phyloP scores from a whole-genome alignment of 2,888 invertebrate species.

The Lutraria lutraria region DNA sequence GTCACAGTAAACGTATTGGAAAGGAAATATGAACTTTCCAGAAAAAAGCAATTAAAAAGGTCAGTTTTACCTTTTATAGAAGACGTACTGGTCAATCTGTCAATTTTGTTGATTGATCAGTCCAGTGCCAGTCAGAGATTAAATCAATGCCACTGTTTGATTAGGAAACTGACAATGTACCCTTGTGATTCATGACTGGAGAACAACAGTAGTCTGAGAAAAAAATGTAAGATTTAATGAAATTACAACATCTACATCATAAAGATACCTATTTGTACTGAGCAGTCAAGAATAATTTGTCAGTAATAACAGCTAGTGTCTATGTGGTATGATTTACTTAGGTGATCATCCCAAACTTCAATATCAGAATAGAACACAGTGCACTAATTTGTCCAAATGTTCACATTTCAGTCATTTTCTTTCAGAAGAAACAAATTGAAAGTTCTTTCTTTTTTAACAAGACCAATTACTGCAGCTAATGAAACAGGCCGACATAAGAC shows the following conservation, averaged over 20 bases:
- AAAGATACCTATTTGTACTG: neutral
- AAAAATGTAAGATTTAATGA: neutral
- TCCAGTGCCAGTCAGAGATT: too few relatives aligned
- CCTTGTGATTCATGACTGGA: neutral
- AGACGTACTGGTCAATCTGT: too few relatives aligned
- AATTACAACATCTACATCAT: neutral
- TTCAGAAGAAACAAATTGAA: neutral
- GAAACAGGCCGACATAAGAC: neutral
- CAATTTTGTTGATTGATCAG: too few relatives aligned
- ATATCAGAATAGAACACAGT: neutral
- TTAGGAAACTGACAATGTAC: too few relatives aligned
- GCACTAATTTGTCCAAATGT: neutral
- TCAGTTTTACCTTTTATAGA: too few relatives aligned
- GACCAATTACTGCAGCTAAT: neutral
- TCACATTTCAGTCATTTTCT: neutral
- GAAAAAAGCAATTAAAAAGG: too few relatives aligned
- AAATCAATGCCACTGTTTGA: too few relatives aligned
- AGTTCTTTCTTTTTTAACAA: neutral
- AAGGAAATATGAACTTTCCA: too few relatives aligned
- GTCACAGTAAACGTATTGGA: too few relatives aligned
- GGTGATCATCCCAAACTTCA: neutral
- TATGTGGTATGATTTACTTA: neutral
- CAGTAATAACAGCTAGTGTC: neutral
- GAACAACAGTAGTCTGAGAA: neutral
- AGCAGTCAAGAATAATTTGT: neutral